Evolutionary conservation across 2,888 invertebrate species (phyloP).

Genomic region (Ophonus ardosiacus): DNA sequence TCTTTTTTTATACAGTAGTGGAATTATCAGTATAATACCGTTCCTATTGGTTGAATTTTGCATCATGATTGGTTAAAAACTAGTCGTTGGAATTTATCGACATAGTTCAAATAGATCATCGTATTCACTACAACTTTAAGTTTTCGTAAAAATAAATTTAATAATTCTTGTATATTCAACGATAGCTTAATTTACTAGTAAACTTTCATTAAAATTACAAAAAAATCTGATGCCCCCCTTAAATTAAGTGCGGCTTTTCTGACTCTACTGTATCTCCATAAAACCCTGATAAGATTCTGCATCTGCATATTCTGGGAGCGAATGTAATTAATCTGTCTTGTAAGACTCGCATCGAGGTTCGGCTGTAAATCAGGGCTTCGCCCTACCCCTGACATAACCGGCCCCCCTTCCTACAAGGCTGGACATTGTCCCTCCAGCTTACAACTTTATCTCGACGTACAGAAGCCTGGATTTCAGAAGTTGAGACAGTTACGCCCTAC

Average conservation of each 20-base stretch:
- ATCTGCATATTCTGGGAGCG: slow-evolving; percentile 13
- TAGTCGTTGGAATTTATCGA: too few species aligned
- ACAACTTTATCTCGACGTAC: slow-evolving; percentile 48
- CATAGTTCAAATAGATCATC: too few species aligned
- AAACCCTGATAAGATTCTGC: slow-evolving; percentile 21
- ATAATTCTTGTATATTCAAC: too few species aligned
- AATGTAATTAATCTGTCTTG: slow-evolving; percentile 63
- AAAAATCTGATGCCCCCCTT: too few species aligned
- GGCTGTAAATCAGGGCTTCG: slow-evolving; percentile 57
- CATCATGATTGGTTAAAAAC: too few species aligned
- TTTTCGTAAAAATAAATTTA: too few species aligned
- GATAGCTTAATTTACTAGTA: too few species aligned
- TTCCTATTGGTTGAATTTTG: too few species aligned
- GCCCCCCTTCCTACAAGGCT: slow-evolving; percentile 50
- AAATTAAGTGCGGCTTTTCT: not conserved
- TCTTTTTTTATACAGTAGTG: too few species aligned
- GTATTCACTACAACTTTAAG: too few species aligned
- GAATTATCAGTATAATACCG: too few species aligned
- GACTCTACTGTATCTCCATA: not conserved
- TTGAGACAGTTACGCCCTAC: not conserved
- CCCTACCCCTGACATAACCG: slow-evolving; percentile 52
- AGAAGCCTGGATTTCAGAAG: not conserved
- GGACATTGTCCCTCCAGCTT: slow-evolving; percentile 62
- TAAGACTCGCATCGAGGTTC: slow-evolving; percentile 59
- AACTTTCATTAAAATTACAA: too few species aligned